Conservation (phyloP, 2,797 vertebrate species). For the Gymnothorax javanicus region DNA sequence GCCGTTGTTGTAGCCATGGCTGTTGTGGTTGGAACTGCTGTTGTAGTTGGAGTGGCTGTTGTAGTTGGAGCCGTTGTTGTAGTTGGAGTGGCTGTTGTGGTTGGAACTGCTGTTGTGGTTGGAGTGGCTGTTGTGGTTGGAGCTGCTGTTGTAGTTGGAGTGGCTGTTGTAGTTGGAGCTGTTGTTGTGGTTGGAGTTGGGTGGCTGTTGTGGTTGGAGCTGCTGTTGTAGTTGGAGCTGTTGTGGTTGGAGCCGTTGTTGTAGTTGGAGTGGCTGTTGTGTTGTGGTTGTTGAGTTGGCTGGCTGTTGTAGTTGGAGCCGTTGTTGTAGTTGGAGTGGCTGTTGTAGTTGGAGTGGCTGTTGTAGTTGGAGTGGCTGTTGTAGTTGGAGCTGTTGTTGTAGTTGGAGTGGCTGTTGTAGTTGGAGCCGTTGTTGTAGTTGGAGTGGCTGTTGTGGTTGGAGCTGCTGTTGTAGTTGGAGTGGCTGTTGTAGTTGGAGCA, state of each 20-base stretch:
- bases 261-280: neutral
- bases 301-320: neutral
- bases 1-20: neutral
- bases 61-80: neutral
- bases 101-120: too few species aligned
- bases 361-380: neutral
- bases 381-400: neutral
- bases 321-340: neutral
- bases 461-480: neutral
- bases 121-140: too few species aligned
- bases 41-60: too few species aligned
- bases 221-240: neutral
- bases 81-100: too few species aligned
- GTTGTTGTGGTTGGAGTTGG: neutral
- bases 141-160: neutral
- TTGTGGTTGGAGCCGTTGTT: neutral
- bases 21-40: accelerated
- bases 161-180: neutral
- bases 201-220: too few species aligned
- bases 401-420: neutral
- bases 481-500: neutral
- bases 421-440: too few species aligned
- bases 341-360: neutral
- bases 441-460: neutral
- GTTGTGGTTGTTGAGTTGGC: too few species aligned